Percentiles rank a stretch among this genome's conserved stretches.
Evolutionary conservation across 2,113 vertebrate genomes (phyloP).

Genomic region (Sceloporus undulatus): DNA sequence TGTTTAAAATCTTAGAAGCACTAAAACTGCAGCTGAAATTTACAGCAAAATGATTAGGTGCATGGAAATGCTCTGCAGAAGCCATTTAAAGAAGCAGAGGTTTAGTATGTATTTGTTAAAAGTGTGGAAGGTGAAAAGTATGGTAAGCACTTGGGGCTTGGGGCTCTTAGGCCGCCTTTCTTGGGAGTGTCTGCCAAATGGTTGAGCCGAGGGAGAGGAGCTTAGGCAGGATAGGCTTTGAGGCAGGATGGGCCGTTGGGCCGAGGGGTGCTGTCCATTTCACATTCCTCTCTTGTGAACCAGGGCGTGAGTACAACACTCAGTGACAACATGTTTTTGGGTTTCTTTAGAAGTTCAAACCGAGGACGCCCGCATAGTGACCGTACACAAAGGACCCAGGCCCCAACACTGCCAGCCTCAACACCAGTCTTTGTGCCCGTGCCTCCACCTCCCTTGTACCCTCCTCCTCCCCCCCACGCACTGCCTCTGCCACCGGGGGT

Average conservation of each 20-base stretch:
- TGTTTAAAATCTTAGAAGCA: too few species aligned
- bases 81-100: constrained; percentile 26
- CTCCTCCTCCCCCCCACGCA: constrained; percentile 85
- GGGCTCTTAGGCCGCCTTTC: background rate
- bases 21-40: background rate
- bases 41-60: constrained; percentile 12
- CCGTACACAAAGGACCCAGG: constrained; percentile 82
- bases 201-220: constrained; percentile 15
- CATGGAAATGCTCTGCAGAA: background rate
- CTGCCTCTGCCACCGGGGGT: constrained; percentile 87
- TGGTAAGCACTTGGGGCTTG: background rate
- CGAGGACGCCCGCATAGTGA: constrained; percentile 84
- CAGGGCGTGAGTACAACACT: constrained; percentile 55
- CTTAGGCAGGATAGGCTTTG: background rate
- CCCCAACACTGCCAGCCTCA: constrained; percentile 79
- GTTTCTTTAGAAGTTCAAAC: constrained; percentile 80
- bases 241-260: constrained; percentile 26
- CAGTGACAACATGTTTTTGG: constrained; percentile 74
- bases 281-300: constrained; percentile 44
- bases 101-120: background rate
- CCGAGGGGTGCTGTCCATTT: constrained; percentile 1
- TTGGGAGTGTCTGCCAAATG: background rate
- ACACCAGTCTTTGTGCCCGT: constrained; percentile 85
- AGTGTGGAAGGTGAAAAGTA: background rate
- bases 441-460: constrained; percentile 83